Percentiles rank a stretch among this genome's conserved stretches.
Evolutionary conservation across 2,113 vertebrate species (phyloP).

Genomic region (Nesoenas mayeri): DNA sequence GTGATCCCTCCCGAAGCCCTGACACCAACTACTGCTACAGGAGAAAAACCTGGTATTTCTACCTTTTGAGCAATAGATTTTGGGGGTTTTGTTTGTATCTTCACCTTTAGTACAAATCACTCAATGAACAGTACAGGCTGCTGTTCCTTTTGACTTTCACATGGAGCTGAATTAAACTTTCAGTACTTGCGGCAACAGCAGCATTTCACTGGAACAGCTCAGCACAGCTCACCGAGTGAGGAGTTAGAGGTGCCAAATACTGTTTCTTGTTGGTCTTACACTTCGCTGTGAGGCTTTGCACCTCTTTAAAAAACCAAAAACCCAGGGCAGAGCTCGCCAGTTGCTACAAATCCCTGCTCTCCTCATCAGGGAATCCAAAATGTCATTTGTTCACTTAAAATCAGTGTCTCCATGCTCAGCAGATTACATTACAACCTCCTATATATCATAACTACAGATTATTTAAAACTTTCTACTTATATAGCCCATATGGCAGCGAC

Average conservation of each 20-base stretch:
- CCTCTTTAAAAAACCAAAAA: not conserved
- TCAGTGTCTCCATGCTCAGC: not conserved
- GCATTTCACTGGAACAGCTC: not conserved
- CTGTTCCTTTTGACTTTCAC: not conserved
- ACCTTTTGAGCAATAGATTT: not conserved
- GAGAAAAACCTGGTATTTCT: not conserved
- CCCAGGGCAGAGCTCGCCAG: not conserved
- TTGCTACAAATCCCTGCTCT: not conserved
- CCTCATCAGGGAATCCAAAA: not conserved
- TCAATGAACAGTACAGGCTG: not conserved
- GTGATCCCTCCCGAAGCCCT: no score
- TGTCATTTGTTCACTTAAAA: not conserved
- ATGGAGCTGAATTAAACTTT: not conserved
- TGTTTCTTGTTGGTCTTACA: not conserved
- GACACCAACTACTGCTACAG: not conserved
- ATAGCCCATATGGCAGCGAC: fast-evolving
- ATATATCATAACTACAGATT: fast-evolving
- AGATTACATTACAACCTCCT: fast-evolving
- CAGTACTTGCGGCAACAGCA: not conserved
- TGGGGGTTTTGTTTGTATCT: not conserved
- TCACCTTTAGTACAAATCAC: not conserved
- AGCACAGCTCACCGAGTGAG: not conserved
- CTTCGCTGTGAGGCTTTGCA: not conserved
- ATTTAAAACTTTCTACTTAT: not conserved
- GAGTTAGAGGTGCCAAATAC: not conserved